These are phyloP conservation scores for Mastomys coucha DNA, from an alignment of 2,113 vertebrate species.

Conservation along the genomic window DNA sequence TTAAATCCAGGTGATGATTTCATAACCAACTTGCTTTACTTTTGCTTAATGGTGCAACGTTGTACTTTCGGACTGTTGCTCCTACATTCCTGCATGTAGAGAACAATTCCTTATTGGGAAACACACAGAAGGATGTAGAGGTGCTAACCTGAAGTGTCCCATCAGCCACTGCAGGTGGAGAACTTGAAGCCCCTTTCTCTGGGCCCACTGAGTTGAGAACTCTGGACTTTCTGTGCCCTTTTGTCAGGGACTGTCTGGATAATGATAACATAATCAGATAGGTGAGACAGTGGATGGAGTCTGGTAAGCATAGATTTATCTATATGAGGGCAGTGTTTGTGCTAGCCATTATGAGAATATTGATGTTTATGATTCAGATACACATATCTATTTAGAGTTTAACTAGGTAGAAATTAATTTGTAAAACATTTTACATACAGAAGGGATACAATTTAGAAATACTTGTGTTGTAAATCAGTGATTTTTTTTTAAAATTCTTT, in stretches of 20 bases:
- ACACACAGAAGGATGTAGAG: background rate
- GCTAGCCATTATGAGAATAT: background rate
- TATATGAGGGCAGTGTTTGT: background rate
- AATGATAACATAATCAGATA: background rate
- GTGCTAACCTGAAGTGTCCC: rapidly evolving
- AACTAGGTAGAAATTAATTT: constrained; percentile 36
- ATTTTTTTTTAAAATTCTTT: background rate
- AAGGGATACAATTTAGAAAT: background rate
- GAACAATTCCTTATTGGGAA: background rate
- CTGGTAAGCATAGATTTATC: background rate
- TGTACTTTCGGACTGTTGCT: background rate
- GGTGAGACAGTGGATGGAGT: background rate
- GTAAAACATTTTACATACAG: background rate
- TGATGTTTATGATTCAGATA: background rate
- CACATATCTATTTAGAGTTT: background rate
- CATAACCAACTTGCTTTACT: background rate
- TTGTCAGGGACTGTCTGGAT: background rate
- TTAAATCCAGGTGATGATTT: constrained; percentile 30
- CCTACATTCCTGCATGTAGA: background rate
- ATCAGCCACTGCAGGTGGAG: background rate
- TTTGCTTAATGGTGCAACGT: constrained; percentile 20
- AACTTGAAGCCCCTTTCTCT: background rate
- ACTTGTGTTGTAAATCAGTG: background rate
- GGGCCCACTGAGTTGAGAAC: too few species aligned
- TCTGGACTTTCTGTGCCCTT: background rate